Evolutionary conservation across 2,113 vertebrate species (phyloP), one percentile per base, ranked within the genome.

Genomic region (Vulpes vulpes): DNA sequence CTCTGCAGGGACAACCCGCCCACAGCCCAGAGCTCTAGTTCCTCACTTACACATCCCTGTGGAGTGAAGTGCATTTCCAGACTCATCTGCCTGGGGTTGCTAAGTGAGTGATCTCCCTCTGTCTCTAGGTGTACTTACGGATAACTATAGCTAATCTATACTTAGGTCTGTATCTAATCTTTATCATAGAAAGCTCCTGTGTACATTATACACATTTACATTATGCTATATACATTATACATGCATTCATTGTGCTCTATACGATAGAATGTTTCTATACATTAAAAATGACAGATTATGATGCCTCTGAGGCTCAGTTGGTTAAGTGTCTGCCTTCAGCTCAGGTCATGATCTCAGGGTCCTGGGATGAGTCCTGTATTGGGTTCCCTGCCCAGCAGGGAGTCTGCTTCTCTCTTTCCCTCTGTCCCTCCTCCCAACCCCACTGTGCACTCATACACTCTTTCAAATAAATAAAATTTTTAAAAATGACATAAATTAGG

Each of bases 51-150:
- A 49, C 59, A 3, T 32, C 64, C 53, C 57, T n/a, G 11, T 0
- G 0, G 0, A 5, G 0, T 3, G 38, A 80, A 30, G 12, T 8
- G 1, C 10, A 22, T 51, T n/a, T 60, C 84, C 62, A 74, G 38
- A 49, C 10, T 51, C 38, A 0, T 0, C 9, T 43, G 43, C 27
- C 38, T 2, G 8, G 14, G 53, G 22, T 3, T 23, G 79, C 19
- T 76, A n/a, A 23, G 10, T 30, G 43, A 25, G 62, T 3, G 49
- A 65, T 5, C 35, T 1, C 30, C 6, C 0, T 17, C 35, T 30
- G 1, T 4, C 27, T 35, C 53, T 4, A 5, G 11, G 22, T 74
- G 55, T 2, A 43, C 55, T 23, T 49, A 27, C 3, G 16, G 43
- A 8, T 51, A 51, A 76, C 74, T 64, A 12, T 22, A 12, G 20